Conservation (phyloP, 1,140 invertebrate species). For the Magallana angulata region DNA sequence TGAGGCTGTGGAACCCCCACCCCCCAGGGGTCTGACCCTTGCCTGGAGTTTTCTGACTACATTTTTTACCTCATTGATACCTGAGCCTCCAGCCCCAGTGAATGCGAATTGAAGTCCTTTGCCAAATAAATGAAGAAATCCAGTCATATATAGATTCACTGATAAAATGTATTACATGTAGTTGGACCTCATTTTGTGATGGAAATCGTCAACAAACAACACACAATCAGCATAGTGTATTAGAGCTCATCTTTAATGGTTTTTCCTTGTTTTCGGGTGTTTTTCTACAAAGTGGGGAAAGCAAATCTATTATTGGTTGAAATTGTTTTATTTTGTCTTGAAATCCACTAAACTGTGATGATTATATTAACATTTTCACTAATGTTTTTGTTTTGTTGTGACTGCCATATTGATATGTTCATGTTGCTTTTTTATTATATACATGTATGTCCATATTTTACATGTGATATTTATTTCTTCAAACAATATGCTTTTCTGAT, state of each 20-base stretch:
- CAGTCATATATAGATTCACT: background rate
- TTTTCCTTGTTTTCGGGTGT: no score
- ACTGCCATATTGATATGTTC: background rate
- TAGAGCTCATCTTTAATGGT: no score
- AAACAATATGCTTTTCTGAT: no score
- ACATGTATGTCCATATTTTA: no score
- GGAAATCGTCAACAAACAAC: no score
- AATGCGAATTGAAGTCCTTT: conserved; percentile 62
- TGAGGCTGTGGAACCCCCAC: conserved; percentile 32
- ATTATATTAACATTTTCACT: no score
- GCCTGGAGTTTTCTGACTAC: conserved; percentile 64
- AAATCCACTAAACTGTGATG: background rate
- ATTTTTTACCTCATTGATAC: conserved; percentile 69
- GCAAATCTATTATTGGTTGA: no score
- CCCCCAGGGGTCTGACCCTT: conserved; percentile 54
- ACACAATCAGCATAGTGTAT: no score
- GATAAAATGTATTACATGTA: no score
- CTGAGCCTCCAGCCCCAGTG: conserved; percentile 62
- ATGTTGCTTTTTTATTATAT: background rate
- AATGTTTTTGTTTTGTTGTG: conserved; percentile 6
- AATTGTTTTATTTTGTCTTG: background rate
- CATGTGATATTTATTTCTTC: no score
- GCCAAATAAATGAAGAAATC: background rate
- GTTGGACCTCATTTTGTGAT: no score
- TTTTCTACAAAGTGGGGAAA: no score